A percentile compares a stretch with the other conserved stretches of the same genome.
phyloP scores from a whole-genome alignment of 2,797 vertebrate species.

The Dryobates pubescens region DNA sequence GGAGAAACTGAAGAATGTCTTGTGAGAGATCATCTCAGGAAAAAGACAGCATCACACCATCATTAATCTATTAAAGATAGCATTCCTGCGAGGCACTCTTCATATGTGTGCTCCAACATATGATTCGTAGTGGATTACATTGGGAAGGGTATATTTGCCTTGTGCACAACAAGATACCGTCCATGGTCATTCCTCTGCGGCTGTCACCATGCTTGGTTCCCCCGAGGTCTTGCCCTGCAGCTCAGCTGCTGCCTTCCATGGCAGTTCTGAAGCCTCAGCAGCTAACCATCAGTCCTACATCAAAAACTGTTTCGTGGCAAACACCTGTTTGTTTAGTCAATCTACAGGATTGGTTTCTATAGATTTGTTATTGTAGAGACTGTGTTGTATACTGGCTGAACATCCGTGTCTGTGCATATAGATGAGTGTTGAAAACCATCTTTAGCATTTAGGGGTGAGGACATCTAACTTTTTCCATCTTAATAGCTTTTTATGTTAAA shows the following conservation, averaged over 20 bases:
- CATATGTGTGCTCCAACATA: neutral
- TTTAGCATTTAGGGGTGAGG: neutral
- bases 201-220: neutral
- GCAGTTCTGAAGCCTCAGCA: neutral
- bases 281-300: neutral
- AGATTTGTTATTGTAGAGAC: neutral
- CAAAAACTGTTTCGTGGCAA: neutral
- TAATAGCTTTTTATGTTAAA: neutral
- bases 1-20: neutral
- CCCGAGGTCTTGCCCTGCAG: neutral
- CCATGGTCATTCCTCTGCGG: neutral
- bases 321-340: neutral
- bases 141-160: neutral
- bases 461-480: neutral
- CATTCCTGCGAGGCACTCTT: neutral
- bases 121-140: neutral
- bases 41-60: neutral
- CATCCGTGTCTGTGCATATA: neutral
- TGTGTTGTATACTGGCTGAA: neutral
- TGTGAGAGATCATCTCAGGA: neutral
- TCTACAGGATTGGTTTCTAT: neutral
- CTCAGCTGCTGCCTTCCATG: accelerated
- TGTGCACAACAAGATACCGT: accelerated
- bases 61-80: neutral
- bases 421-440: neutral